Evolutionary conservation across 2,113 vertebrate species (phyloP).

Genomic region (Bambusicola thoracicus): DNA sequence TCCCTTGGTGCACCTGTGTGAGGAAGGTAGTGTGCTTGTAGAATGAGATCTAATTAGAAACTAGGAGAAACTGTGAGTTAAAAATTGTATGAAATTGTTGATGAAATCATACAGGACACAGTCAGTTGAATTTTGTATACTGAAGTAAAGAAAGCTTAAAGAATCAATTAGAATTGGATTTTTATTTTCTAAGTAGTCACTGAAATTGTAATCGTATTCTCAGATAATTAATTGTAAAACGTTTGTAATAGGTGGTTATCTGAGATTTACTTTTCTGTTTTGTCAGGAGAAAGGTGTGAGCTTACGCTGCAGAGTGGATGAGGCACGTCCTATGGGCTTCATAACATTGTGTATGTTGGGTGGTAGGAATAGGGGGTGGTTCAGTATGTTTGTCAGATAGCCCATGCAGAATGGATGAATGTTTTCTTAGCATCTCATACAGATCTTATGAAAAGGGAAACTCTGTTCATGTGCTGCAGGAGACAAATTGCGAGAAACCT

Average conservation of each 20-base stretch:
- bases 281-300: background rate
- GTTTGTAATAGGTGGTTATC: background rate
- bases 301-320: background rate
- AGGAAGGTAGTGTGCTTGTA: background rate
- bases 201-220: background rate
- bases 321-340: background rate
- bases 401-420: too few relatives aligned
- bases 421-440: background rate
- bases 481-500: background rate
- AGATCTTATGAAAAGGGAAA: background rate
- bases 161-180: background rate
- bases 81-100: background rate
- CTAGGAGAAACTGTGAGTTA: background rate
- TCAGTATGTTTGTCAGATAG: background rate
- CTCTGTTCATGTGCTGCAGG: background rate
- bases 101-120: background rate
- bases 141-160: background rate
- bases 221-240: background rate
- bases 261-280: background rate
- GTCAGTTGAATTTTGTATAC: background rate
- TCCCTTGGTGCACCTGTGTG: background rate
- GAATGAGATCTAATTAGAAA: background rate
- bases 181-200: background rate
- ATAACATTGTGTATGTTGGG: background rate
- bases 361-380: background rate